These are phyloP conservation scores for Falco columbarius DNA, from an alignment of 2,797 vertebrate genomes.

Conservation along the genomic window DNA sequence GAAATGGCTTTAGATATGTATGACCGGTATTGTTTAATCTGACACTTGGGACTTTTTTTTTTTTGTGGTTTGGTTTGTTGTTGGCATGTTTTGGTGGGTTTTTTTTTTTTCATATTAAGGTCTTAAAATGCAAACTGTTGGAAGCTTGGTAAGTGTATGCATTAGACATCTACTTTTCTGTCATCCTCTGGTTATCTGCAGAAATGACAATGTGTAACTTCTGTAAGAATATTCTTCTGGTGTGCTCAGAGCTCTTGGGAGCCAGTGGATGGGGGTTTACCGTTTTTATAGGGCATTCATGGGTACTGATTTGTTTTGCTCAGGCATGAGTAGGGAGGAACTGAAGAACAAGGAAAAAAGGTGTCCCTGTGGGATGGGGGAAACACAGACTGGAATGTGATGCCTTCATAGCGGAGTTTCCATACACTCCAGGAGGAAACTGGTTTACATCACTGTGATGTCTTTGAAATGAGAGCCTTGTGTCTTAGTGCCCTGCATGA, in stretches of 20 bases:
- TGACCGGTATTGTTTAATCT: neutral
- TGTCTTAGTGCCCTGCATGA: neutral
- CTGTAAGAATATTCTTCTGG: neutral
- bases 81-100: neutral
- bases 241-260: neutral
- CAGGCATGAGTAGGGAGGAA: neutral
- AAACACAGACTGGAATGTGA: neutral
- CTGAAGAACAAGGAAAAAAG: neutral
- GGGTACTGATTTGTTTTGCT: neutral
- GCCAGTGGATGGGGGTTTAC: neutral
- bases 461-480: neutral
- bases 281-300: neutral
- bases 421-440: neutral
- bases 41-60: neutral
- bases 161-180: neutral
- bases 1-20: neutral
- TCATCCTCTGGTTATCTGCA: neutral
- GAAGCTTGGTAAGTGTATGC: neutral
- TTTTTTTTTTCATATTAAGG: neutral
- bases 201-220: neutral
- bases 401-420: neutral
- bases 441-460: neutral
- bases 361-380: neutral
- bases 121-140: neutral
- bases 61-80: neutral